Evolutionary conservation across 2,888 invertebrate species (phyloP).

Genomic region (Aspidiotus rigidus): DNA sequence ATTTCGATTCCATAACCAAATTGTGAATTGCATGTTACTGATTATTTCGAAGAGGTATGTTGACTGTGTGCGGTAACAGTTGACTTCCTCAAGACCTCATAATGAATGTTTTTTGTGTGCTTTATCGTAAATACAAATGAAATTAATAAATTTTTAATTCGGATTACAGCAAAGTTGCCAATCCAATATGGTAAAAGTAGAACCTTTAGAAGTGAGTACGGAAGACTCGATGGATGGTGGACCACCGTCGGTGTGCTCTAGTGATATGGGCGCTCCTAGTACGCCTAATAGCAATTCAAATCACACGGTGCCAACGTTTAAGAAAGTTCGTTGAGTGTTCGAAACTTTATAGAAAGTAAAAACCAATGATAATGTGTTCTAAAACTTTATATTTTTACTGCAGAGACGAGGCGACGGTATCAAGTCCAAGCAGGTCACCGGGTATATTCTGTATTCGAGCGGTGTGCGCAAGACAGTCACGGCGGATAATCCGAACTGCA

Average conservation of each 20-base stretch:
- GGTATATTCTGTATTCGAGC: slow-evolving; percentile 95
- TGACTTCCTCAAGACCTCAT: background rate
- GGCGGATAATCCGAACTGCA: slow-evolving; percentile 85
- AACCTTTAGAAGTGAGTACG: slow-evolving; percentile 46
- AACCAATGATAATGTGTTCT: background rate
- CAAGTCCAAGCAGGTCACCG: slow-evolving; percentile 67
- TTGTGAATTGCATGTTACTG: background rate
- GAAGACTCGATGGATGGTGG: slow-evolving; percentile 75
- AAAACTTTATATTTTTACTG: background rate
- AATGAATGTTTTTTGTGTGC: background rate
- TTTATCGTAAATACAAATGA: background rate
- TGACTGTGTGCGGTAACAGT: slow-evolving; percentile 4
- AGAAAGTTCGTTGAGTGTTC: slow-evolving; percentile 8
- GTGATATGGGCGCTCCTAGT: slow-evolving; percentile 56
- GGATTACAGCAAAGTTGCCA: slow-evolving; percentile 21
- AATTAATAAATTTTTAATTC: background rate
- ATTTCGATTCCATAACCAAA: background rate
- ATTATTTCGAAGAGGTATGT: background rate
- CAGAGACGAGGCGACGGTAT: slow-evolving; percentile 21
- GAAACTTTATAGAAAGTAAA: slow-evolving; percentile 1
- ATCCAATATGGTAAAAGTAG: slow-evolving; percentile 35
- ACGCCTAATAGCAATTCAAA: slow-evolving; percentile 39
- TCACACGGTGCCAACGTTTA: slow-evolving; percentile 24
- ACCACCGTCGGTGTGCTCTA: slow-evolving; percentile 70
- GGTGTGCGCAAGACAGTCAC: slow-evolving; percentile 88